Base-by-base conservation (phyloP, 2,113 vertebrate species). In the Scolopax mira region DNA sequence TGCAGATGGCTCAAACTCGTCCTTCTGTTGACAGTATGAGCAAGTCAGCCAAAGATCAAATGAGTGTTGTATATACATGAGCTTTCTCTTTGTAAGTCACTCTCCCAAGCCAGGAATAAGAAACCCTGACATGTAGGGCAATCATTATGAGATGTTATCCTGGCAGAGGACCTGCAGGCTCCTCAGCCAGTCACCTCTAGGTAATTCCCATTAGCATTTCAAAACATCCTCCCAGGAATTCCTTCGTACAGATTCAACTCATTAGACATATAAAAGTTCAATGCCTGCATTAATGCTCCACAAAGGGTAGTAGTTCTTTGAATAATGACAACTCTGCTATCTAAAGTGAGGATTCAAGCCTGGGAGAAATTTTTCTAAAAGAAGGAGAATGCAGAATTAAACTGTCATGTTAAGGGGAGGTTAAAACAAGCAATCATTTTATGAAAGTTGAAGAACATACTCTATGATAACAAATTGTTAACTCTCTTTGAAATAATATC, bases 61-160 rank as follows among this genome's bases (percentile, higher is more conserved):
- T 5, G 18, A 62, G 13, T 3, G 0, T 14, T 33, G n/a, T 22
- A 18, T 1, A 8, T 35, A 21, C 22, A 18, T 2, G 14, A 72
- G 61, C 7, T 79, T 65, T 41, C 44, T 27, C n/a, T 39, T 13
- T 6, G 12, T 22, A 67, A 81, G 3, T 22, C n/a, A 22, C 13
- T 21, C 17, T 58, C 25, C n/a, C 25, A 77, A 15, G 30, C 6
- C 83, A 79, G 39, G 28, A 30, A 67, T 25, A 3, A n/a, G 31
- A 71, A 46, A n/a, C 0, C 2, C 4, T 22, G 46, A 64, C 30
- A 15, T 10, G 18, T 9, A 73, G 42, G 37, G 22, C 23, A 55
- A 28, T 13, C 28, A 6, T 3, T 10, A 6, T 18, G 15, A 58
- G n/a, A 25, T 6, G 4, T 5, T 28, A 30, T 4, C 33, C 41